These are phyloP conservation scores for Beroe ovata DNA, from an alignment of 37 sponge, comb jelly and placozoan species.

Conservation along the genomic window DNA sequence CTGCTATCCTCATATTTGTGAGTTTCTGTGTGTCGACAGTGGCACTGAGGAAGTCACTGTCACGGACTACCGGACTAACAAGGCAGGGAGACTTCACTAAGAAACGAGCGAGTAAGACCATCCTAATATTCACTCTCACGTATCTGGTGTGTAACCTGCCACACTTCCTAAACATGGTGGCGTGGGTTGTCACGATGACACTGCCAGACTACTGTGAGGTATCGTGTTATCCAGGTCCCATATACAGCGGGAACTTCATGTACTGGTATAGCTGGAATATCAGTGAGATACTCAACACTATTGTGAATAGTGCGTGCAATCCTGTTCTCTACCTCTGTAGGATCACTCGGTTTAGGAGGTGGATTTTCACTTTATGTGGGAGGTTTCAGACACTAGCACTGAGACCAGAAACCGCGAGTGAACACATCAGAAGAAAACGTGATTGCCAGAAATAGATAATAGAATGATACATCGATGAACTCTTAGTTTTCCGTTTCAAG, in stretches of 20 bases:
- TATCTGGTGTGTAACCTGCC: constrained; percentile 36
- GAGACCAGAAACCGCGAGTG: too few species aligned
- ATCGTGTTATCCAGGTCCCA: constrained; percentile 40
- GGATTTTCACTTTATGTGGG: too few species aligned
- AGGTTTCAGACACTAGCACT: too few species aligned
- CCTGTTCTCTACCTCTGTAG: constrained; percentile 14
- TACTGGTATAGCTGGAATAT: constrained; percentile 64
- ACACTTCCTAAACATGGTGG: constrained; percentile 53
- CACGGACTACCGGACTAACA: neutral
- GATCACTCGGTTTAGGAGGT: neutral
- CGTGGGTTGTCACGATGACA: constrained; percentile 26
- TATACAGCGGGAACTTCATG: constrained; percentile 34
- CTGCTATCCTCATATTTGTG: constrained; percentile 7
- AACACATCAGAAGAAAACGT: too few species aligned
- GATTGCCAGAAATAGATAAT: too few species aligned
- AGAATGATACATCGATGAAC: too few species aligned
- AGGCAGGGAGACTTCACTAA: constrained; percentile 2
- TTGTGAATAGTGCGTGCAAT: constrained; percentile 27
- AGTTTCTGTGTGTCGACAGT: constrained; percentile 35
- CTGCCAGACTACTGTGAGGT: neutral
- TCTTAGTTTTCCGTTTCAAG: too few species aligned
- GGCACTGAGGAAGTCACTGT: neutral
- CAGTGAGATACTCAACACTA: constrained; percentile 37
- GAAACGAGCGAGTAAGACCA: constrained; percentile 19
- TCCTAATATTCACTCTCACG: constrained; percentile 47